Evolutionary conservation across 2,797 vertebrate genomes (phyloP), one percentile per base, ranked within the genome.

Genomic region (Rhinatrema bivittatum): DNA sequence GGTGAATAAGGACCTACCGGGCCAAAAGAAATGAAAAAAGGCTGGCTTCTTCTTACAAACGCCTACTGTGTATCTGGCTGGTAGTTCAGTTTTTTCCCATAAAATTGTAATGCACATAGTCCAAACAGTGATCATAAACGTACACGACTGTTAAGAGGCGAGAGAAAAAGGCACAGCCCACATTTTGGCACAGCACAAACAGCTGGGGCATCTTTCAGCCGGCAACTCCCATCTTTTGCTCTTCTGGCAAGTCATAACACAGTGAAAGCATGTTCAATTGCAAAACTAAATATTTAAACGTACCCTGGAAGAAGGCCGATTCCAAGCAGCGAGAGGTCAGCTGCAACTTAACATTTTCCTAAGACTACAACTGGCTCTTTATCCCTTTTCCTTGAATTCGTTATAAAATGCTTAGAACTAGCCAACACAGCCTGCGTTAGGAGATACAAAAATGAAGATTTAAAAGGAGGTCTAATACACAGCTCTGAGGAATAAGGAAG

Each of bases 261-360:
- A 47, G 9, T 1, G 4, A 53, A 60, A 43, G 44, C 43, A 47
- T 4, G 41, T 0, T 7, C 41, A 51, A 20, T 53, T 43, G 41
- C 22, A 57, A 58, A 50, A 16, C 12, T 33, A 57, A 56, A 46
- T 39, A 60, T 31, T 55, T 62, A 55, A 40, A 44, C 33, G 26
- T 21, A 42, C 5, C 35, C 4, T 43, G 16, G 18, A 60, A 42
- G 28, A 34, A 43, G 53, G 44, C 62, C 51, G 48, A 62, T 57
- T 49, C 50, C 20, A 43, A 50, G 32, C 36, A 44, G 31, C 23
- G 2, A 18, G 42, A 42, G 10, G 32, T 29, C 42, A 53, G 30
- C 31, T 57, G 50, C 25, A 55, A 42, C 11, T 42, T 27, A 44
- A 46, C 16, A 16, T 42, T 62, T 60, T 44, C 3, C 0, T 29